phyloP scores from a whole-genome alignment of 2,113 vertebrate species.

The Pygoscelis adeliae region DNA sequence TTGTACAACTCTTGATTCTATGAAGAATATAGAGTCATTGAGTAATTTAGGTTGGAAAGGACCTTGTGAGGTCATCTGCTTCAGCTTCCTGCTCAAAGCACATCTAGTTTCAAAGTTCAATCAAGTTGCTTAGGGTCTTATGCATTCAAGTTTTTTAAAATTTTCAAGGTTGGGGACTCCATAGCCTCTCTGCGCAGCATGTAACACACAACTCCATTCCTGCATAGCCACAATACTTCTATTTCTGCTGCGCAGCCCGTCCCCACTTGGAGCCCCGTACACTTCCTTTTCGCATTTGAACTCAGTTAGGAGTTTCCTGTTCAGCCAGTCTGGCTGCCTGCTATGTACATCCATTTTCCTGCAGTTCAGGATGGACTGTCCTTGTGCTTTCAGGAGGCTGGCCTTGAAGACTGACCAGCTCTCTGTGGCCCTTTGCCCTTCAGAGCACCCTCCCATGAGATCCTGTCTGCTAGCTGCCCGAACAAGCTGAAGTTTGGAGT shows the following conservation, averaged over 20 bases:
- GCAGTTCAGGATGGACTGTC: not conserved
- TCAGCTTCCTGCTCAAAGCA: not conserved
- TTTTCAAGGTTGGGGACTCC: not conserved
- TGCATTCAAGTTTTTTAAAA: not conserved
- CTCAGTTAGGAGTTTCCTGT: not conserved
- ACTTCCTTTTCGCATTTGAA: not conserved
- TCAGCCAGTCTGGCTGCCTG: not conserved
- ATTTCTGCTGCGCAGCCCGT: not conserved
- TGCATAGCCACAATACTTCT: not conserved
- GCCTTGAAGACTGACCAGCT: not conserved
- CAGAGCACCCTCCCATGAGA: not conserved
- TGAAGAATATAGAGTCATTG: not conserved
- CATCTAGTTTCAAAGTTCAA: not conserved
- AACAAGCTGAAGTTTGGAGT: not conserved
- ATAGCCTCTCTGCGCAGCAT: not conserved
- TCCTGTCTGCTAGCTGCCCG: not conserved
- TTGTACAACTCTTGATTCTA: not conserved
- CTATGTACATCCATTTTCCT: rapidly evolving
- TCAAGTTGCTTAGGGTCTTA: not conserved
- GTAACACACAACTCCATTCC: not conserved
- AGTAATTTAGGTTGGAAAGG: not conserved
- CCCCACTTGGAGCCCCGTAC: not conserved
- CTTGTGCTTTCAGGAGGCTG: not conserved
- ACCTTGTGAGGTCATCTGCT: not conserved
- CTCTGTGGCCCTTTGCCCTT: not conserved